Evolutionary conservation across 2,113 vertebrate genomes (phyloP).

Genomic region (Notarius lentiginosus): DNA sequence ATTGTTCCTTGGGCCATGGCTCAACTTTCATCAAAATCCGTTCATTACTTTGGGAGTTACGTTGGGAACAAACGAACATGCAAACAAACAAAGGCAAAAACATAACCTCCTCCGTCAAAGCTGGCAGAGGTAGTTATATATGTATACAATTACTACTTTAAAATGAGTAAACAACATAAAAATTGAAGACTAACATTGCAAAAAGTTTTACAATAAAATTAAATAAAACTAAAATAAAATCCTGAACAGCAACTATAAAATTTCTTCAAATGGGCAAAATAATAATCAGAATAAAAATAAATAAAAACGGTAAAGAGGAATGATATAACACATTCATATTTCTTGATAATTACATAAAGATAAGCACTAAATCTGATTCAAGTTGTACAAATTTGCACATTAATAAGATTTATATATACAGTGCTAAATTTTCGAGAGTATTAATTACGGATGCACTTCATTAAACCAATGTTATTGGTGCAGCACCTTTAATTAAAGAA

Average conservation of each 20-base stretch:
- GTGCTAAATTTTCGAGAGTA: not conserved
- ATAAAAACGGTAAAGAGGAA: not conserved
- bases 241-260: not conserved
- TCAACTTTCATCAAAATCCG: no score
- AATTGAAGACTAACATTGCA: no score
- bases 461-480: not conserved
- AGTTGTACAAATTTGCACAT: not conserved
- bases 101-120: no score
- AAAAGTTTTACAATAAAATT: not conserved
- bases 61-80: not conserved
- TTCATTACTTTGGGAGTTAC: no score
- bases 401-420: not conserved
- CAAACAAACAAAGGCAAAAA: not conserved
- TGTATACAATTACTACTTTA: not conserved
- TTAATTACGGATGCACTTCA: not conserved
- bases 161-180: not conserved
- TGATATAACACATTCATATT: not conserved
- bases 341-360: not conserved
- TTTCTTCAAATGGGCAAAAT: not conserved
- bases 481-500: not conserved
- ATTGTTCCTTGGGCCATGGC: no score
- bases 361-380: constrained; percentile 48
- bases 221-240: not conserved
- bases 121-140: no score
- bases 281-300: not conserved